Evolutionary conservation across 2,113 vertebrate genomes (phyloP).

Genomic region (Lamprotornis superbus): DNA sequence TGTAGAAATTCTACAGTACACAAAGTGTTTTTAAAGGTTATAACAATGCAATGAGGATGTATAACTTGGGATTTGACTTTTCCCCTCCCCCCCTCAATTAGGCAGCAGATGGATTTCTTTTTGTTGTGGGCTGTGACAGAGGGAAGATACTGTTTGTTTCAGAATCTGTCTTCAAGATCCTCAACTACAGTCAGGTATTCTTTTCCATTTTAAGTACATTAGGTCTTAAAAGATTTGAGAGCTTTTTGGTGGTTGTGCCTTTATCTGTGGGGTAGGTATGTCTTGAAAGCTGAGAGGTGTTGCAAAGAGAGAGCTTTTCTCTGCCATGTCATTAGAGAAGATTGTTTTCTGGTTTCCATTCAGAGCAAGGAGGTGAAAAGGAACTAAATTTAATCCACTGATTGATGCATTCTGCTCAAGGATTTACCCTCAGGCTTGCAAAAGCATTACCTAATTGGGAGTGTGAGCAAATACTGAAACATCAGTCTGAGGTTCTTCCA

Average conservation of each 20-base stretch:
- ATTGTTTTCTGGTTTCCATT: background rate
- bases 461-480: background rate
- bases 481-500: background rate
- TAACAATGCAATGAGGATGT: background rate
- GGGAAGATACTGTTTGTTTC: constrained; percentile 99
- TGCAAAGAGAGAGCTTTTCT: background rate
- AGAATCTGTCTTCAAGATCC: constrained; percentile 98
- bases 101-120: constrained; percentile 98
- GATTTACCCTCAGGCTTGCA: background rate
- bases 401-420: background rate
- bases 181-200: constrained; percentile 97
- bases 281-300: background rate
- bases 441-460: background rate
- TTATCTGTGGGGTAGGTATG: background rate
- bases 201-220: background rate
- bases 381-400: background rate
- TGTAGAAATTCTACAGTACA: background rate
- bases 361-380: background rate
- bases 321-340: background rate
- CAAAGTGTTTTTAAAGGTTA: background rate
- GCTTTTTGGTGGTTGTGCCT: background rate
- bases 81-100: constrained; percentile 56
- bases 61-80: constrained; percentile 38
- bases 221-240: background rate
- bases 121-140: constrained; percentile 97